phyloP scores from a whole-genome alignment of 2,113 vertebrate genomes.

The Xiphophorus couchianus region DNA sequence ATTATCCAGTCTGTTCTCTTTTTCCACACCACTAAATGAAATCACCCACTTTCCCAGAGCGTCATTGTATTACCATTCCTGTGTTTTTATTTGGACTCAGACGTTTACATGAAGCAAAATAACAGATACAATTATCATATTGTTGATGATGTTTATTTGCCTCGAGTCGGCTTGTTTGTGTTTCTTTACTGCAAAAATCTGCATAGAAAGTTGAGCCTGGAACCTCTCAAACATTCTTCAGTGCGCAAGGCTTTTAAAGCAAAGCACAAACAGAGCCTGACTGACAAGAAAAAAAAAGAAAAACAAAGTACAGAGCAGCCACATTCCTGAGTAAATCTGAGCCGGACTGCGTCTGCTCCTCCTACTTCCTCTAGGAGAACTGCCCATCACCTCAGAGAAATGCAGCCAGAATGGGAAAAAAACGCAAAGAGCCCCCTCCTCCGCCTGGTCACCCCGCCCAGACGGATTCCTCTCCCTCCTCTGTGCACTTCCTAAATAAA shows the following conservation, averaged over 20 bases:
- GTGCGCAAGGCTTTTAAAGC: conserved; percentile 17
- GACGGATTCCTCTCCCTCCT: conserved; percentile 74
- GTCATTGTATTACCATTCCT: neutral
- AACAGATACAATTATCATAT: too few species aligned
- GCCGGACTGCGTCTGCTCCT: conserved; percentile 58
- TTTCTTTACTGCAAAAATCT: neutral
- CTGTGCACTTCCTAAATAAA: conserved; percentile 81
- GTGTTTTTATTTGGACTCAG: neutral
- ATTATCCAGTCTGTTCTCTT: too few species aligned
- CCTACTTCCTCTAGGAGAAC: conserved; percentile 74
- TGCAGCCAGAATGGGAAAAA: conserved; percentile 45
- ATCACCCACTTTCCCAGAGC: neutral
- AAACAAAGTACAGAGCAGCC: conserved; percentile 74
- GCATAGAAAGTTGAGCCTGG: conserved; percentile 15
- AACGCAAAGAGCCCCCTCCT: neutral
- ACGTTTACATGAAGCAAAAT: neutral
- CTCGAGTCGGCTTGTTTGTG: neutral
- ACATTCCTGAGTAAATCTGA: conserved; percentile 77
- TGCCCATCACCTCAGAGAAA: conserved; percentile 67
- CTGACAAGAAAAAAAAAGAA: conserved; percentile 54
- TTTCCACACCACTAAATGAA: neutral
- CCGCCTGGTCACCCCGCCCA: conserved; percentile 63
- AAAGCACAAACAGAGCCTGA: conserved; percentile 28
- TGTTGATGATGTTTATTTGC: too few species aligned
- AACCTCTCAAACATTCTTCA: conserved; percentile 58